Conservation (phyloP, 2,113 vertebrate species). For the Numenius arquata region DNA sequence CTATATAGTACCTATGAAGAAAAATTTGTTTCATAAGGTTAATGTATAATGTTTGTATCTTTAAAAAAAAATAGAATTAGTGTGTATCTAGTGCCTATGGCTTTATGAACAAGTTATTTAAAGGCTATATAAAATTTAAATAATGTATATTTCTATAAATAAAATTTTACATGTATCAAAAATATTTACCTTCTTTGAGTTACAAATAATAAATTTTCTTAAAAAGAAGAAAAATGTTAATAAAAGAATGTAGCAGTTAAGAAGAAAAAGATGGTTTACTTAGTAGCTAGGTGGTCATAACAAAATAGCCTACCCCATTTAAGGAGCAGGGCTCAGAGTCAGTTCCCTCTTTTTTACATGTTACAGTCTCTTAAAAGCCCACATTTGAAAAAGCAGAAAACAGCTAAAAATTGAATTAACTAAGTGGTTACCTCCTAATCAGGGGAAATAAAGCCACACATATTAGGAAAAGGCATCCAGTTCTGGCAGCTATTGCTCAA, state of each 20-base stretch:
- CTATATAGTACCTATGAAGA: constrained; percentile 58
- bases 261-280: background rate
- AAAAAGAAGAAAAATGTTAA: background rate
- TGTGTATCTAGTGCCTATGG: background rate
- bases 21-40: background rate
- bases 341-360: background rate
- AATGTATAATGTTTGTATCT: background rate
- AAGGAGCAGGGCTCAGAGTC: background rate
- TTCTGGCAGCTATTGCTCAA: background rate
- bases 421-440: background rate
- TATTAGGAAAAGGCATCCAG: background rate
- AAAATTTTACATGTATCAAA: background rate
- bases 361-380: background rate
- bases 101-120: background rate
- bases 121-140: background rate
- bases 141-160: background rate
- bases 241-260: background rate
- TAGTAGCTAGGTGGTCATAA: background rate
- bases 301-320: background rate
- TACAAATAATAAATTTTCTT: background rate
- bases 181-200: background rate
- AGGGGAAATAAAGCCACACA: background rate
- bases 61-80: background rate
- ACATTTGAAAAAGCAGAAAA: background rate
- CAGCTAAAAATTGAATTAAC: background rate